These are phyloP conservation scores for Troides oblongomaculatus DNA, from an alignment of 2,888 invertebrate genomes.

Conservation along the genomic window DNA sequence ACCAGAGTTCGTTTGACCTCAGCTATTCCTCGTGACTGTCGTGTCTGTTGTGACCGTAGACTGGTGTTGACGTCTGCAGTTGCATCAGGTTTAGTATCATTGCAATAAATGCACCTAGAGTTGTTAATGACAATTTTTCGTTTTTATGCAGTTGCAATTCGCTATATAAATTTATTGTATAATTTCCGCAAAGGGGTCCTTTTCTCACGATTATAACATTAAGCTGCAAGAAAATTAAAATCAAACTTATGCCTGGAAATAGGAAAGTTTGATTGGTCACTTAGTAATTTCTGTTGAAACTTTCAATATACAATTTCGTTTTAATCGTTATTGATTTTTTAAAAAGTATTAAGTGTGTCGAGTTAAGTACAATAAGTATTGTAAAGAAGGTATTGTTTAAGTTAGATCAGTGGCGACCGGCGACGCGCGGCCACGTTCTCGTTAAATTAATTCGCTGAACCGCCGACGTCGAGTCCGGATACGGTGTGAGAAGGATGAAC, in stretches of 20 bases:
- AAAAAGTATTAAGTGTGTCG: neutral
- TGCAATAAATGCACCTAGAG: constrained; percentile 5
- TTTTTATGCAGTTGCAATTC: no score
- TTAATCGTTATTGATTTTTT: neutral
- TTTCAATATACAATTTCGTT: neutral
- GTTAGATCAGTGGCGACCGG: constrained; percentile 5
- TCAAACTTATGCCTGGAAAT: no score
- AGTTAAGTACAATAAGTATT: neutral
- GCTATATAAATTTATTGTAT: no score
- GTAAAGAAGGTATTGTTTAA: neutral
- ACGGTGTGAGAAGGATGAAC: constrained; percentile 50
- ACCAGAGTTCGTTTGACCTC: constrained; percentile 21
- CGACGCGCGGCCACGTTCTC: constrained; percentile 38
- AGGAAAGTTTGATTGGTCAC: neutral
- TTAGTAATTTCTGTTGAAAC: neutral
- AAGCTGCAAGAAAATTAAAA: neutral
- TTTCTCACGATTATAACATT: neutral
- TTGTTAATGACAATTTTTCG: no score
- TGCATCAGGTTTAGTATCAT: constrained; percentile 13
- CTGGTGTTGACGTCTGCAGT: constrained; percentile 14
- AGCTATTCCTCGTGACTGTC: constrained; percentile 26
- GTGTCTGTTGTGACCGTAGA: constrained; percentile 27
- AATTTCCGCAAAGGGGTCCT: no score
- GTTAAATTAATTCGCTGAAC: constrained; percentile 70
- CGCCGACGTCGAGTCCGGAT: constrained; percentile 44